These are phyloP conservation scores for Ciconia nigra DNA, from an alignment of 2,797 vertebrate genomes.

Conservation along the genomic window DNA sequence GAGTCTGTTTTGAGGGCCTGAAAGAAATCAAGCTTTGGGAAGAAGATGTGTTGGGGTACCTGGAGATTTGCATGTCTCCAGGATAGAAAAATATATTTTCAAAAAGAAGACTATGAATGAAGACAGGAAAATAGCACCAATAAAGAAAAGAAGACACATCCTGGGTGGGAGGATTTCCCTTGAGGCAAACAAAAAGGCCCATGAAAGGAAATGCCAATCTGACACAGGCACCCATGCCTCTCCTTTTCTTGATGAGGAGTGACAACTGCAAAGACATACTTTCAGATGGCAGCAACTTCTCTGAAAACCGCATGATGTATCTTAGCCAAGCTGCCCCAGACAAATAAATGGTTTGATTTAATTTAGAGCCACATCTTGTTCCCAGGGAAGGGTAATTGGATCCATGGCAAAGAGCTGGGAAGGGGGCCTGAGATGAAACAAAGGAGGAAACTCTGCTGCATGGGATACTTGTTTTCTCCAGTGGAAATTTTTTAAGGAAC, in stretches of 20 bases:
- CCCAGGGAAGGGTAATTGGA: constrained; percentile 42
- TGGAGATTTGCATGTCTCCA: not conserved
- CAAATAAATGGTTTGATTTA: constrained; percentile 47
- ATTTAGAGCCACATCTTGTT: constrained; percentile 44
- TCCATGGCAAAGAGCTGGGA: constrained; percentile 14
- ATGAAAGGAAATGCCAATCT: not conserved
- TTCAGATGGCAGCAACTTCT: not conserved
- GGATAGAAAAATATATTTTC: not conserved
- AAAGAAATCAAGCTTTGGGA: not conserved
- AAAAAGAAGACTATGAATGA: not conserved
- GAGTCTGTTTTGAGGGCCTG: not conserved
- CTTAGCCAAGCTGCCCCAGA: not conserved
- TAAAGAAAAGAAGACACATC: not conserved
- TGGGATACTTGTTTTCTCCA: not conserved
- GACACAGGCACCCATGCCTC: not conserved
- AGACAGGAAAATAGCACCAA: not conserved
- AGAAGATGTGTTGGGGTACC: not conserved
- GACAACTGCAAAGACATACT: not conserved
- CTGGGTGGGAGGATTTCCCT: not conserved
- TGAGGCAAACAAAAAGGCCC: not conserved
- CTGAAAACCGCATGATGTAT: not conserved
- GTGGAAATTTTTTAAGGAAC: not conserved
- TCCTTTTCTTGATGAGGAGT: not conserved
- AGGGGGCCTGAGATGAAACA: constrained; percentile 1
- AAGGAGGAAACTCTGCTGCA: not conserved